These are phyloP conservation scores for Poecilia picta DNA, from an alignment of 2,797 vertebrate species.

Conservation along the genomic window DNA sequence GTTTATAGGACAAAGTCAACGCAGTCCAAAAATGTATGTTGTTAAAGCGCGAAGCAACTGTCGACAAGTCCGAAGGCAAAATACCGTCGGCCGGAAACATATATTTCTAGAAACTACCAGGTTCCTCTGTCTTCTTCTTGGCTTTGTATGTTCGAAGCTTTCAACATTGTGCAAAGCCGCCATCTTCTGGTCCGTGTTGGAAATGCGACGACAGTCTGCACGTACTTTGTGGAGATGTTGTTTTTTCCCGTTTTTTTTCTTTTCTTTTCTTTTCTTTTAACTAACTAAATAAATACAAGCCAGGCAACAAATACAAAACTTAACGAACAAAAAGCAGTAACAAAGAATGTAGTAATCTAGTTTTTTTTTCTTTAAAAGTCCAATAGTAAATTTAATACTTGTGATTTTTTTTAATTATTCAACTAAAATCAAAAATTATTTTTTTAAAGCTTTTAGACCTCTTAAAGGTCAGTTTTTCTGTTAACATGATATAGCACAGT, in stretches of 20 bases:
- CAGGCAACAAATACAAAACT: background rate
- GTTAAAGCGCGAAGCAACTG: background rate
- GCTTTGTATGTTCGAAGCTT: background rate
- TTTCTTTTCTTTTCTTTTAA: too few species aligned
- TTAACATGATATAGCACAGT: background rate
- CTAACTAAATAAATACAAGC: background rate
- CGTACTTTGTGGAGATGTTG: background rate
- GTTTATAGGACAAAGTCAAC: background rate
- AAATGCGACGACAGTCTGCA: background rate
- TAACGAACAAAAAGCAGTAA: background rate
- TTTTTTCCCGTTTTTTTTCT: too few species aligned
- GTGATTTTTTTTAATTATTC: background rate
- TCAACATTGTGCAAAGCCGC: background rate
- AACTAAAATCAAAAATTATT: background rate
- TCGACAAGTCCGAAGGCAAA: slow-evolving; percentile 36
- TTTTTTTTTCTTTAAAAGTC: background rate
- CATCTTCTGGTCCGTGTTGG: background rate
- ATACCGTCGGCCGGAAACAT: slow-evolving; percentile 58
- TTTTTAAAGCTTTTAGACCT: background rate
- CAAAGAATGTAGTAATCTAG: background rate
- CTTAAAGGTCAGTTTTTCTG: background rate
- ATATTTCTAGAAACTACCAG: background rate
- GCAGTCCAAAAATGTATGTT: background rate
- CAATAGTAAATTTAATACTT: background rate
- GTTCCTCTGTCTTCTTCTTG: slow-evolving; percentile 23